Base-by-base conservation (phyloP, 2,888 invertebrate genomes). In the Thecophora atra region DNA sequence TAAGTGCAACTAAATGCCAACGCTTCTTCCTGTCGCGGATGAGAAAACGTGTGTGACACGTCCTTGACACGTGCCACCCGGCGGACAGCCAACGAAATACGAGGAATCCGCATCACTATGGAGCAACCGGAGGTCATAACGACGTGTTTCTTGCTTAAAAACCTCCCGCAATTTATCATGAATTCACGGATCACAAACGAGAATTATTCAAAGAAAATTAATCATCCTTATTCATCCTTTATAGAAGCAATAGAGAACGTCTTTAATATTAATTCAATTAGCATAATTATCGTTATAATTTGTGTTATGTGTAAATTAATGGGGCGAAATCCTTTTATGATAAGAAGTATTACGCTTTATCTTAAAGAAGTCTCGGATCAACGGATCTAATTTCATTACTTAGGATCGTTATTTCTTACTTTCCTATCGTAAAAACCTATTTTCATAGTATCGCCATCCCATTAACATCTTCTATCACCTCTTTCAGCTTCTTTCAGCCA, bases 81-180 rank as follows among this genome's bases (percentile, higher is more conserved):
- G 6, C 37, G 11, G 37, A 37, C 2, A 37, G 37, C 37, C 37
- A 6, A 11, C 1, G 28, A 66, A 6, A 54, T 28, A 21, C 26
- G 60, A 17, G 56, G 69, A 51, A 42, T 19, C 4, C 11, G 44
- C 19, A 8, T n/a, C n/a, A 21, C 11, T n/a, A 7, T 21, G 21
- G 54, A 8, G 54, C 54, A 54, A 21, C 21, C 19, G 21, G 54
- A 37, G 37, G 8, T n/a, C 51, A 15, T 13, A 8, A 54, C 54
- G 19, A 21, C 54, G 54, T 54, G 24, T 11, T 51, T 21, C 21
- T 54, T 24, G 21, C 11, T 21, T 21, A 54, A 54, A 11, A 65
- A 42, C 58, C 70, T 62, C 62, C 44, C 30, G 37, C 5, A n/a
- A 37, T 63, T 63, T 37, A 63, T 63, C 21, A 63, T 37, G 63